Percentiles rank a stretch among this genome's conserved stretches.
phyloP scores from a whole-genome alignment of 2,113 vertebrate genomes.

The Acanthisitta chloris region DNA sequence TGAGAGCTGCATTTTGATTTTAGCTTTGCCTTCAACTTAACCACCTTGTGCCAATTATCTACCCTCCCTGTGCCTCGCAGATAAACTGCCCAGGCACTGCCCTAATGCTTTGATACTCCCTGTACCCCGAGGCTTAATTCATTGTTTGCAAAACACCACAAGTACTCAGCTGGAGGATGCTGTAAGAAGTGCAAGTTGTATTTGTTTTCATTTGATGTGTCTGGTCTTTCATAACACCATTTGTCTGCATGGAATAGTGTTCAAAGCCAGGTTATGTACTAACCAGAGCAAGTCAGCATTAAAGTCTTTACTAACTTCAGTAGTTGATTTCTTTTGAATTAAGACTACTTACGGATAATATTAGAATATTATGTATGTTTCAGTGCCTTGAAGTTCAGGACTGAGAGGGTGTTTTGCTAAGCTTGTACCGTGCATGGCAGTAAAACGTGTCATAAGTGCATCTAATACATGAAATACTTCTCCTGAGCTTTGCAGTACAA shows the following conservation, averaged over 20 bases:
- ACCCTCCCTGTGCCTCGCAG: slow-evolving; percentile 11
- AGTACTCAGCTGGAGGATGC: slow-evolving; percentile 39
- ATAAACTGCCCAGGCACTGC: slow-evolving; percentile 57
- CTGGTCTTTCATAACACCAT: slow-evolving; percentile 32
- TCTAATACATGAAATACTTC: not conserved
- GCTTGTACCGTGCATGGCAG: not conserved
- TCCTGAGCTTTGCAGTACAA: not conserved
- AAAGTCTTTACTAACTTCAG: not conserved
- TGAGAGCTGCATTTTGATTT: slow-evolving; percentile 22
- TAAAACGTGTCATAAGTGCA: not conserved
- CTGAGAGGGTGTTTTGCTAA: not conserved
- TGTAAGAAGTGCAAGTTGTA: slow-evolving; percentile 50
- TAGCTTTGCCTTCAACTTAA: slow-evolving; percentile 2
- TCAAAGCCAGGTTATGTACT: not conserved
- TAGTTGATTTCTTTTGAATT: not conserved
- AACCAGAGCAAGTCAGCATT: not conserved
- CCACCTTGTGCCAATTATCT: slow-evolving; percentile 56
- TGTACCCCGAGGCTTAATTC: slow-evolving; percentile 45
- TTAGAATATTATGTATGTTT: not conserved
- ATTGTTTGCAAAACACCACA: slow-evolving; percentile 64
- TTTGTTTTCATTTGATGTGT: slow-evolving; percentile 53
- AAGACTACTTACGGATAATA: not conserved
- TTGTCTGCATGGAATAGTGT: not conserved
- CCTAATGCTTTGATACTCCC: slow-evolving; percentile 63
- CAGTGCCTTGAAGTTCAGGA: not conserved